phyloP scores from a whole-genome alignment of 2,113 vertebrate genomes.

The Mixornis gularis region DNA sequence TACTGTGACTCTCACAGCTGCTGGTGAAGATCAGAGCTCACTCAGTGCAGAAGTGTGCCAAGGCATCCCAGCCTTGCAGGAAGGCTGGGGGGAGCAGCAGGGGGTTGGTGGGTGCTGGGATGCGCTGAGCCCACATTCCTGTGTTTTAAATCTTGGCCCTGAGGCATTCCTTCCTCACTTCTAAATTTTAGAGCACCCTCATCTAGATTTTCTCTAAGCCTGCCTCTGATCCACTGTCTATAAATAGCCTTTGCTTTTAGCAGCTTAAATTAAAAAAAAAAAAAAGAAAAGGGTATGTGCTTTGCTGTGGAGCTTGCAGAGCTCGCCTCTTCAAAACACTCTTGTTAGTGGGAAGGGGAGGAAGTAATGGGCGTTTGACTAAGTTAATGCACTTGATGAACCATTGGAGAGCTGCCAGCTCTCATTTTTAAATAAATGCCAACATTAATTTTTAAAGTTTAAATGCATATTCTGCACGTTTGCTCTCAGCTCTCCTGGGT shows the following conservation, averaged over 20 bases:
- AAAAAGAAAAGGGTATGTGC: background rate
- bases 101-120: background rate
- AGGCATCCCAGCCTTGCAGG: background rate
- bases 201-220: conserved; percentile 21
- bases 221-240: conserved; percentile 13
- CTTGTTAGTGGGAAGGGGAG: conserved; percentile 34
- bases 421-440: conserved; percentile 55
- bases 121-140: background rate
- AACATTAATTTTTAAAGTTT: conserved; percentile 59
- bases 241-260: conserved; percentile 39
- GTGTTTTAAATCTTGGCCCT: background rate
- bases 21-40: background rate
- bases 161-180: background rate
- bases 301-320: conserved; percentile 9
- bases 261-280: background rate
- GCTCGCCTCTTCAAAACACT: conserved; percentile 42
- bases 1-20: background rate
- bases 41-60: background rate
- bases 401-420: conserved; percentile 37
- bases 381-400: conserved; percentile 42
- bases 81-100: background rate
- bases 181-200: background rate
- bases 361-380: conserved; percentile 52
- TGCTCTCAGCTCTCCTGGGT: background rate
- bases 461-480: conserved; percentile 40